Percentiles rank a stretch among this genome's conserved stretches.
phyloP scores from a whole-genome alignment of 2,797 vertebrate species.

The Karalla daura region DNA sequence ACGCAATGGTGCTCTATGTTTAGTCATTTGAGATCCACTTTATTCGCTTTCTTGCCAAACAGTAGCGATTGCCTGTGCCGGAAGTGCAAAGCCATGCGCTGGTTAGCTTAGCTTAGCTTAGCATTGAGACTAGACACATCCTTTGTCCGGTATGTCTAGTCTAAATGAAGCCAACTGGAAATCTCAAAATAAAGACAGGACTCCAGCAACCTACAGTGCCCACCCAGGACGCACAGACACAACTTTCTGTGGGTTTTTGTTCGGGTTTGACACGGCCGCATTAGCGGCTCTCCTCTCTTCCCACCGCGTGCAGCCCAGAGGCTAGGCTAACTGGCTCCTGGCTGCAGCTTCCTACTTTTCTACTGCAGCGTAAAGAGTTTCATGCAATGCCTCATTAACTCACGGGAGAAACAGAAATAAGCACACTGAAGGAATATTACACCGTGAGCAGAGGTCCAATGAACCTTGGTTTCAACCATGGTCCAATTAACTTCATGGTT shows the following conservation, averaged over 20 bases:
- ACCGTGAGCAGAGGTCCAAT: not conserved
- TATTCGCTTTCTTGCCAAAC: too few relatives aligned
- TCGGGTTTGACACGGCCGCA: not conserved
- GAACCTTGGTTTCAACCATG: not conserved
- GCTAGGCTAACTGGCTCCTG: not conserved
- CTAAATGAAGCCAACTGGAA: too few relatives aligned
- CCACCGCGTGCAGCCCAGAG: not conserved
- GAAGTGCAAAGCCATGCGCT: not conserved
- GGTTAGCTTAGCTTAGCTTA: too few relatives aligned
- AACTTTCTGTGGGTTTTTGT: not conserved
- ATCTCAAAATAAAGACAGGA: not conserved
- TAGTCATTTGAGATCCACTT: too few relatives aligned
- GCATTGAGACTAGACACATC: too few relatives aligned
- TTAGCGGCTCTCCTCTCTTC: not conserved
- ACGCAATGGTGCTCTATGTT: not conserved
- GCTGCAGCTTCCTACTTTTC: not conserved
- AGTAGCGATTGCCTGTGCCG: not conserved
- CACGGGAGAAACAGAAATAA: not conserved
- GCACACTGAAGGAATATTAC: not conserved
- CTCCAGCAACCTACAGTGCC: not conserved
- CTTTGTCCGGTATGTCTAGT: too few relatives aligned
- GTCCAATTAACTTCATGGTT: not conserved
- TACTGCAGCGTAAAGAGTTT: too few relatives aligned
- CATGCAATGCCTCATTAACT: too few relatives aligned
- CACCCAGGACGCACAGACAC: not conserved